These are phyloP conservation scores for Toxotes chatareus DNA, from an alignment of 2,113 vertebrate genomes.

Conservation along the genomic window DNA sequence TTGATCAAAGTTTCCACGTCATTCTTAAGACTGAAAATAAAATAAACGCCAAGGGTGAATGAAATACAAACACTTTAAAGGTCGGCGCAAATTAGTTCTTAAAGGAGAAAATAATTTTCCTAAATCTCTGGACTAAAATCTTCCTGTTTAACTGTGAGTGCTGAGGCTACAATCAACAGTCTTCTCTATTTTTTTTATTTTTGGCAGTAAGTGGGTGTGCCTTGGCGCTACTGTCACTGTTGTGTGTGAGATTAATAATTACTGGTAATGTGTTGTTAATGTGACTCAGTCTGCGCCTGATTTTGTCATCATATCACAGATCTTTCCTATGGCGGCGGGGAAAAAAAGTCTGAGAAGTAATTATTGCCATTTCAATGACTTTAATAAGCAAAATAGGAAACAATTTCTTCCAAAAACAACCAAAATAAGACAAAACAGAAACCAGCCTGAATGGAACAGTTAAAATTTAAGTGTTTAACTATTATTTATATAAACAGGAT, in stretches of 20 bases:
- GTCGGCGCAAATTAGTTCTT: not conserved
- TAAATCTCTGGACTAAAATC: not conserved
- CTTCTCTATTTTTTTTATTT: not conserved
- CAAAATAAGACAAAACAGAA: slow-evolving; percentile 98
- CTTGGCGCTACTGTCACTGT: not conserved
- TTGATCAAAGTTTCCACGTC: slow-evolving; percentile 50
- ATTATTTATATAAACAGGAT: slow-evolving; percentile 98
- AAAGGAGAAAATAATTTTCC: not conserved
- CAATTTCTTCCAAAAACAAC: slow-evolving; percentile 92
- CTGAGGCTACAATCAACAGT: not conserved
- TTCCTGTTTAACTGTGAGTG: not conserved
- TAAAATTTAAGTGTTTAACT: slow-evolving; percentile 93
- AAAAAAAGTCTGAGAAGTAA: slow-evolving; percentile 86
- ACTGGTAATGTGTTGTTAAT: slow-evolving; percentile 1
- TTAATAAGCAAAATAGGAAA: slow-evolving; percentile 99
- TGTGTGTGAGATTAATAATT: slow-evolving; percentile 17
- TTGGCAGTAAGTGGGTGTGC: not conserved
- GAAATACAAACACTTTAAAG: not conserved
- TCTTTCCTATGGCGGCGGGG: not conserved
- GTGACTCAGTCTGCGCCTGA: slow-evolving; percentile 1
- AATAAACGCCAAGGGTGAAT: slow-evolving; percentile 19
- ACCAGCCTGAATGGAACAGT: slow-evolving; percentile 99
- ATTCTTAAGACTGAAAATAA: slow-evolving; percentile 32
- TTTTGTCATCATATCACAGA: not conserved
- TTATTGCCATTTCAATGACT: slow-evolving; percentile 97